Evolutionary conservation across 2,888 invertebrate genomes (phyloP).

Genomic region (Apamea epomidion): DNA sequence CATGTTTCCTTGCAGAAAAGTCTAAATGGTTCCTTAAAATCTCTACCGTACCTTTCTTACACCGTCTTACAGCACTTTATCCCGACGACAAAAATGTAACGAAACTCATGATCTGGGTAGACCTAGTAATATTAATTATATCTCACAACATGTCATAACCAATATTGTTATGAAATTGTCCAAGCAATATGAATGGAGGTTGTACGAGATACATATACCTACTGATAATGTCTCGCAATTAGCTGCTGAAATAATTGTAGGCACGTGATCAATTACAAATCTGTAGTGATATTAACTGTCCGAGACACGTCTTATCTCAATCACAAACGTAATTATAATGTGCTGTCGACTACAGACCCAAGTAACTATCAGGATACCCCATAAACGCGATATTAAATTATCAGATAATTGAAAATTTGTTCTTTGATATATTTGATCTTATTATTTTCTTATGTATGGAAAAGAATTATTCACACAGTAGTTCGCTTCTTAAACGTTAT

Average conservation of each 20-base stretch:
- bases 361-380: conserved; percentile 17
- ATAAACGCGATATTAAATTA: conserved; percentile 1
- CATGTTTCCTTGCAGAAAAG: conserved; percentile 10
- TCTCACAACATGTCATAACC: background rate
- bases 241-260: conserved; percentile 12
- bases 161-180: conserved; percentile 4
- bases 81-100: background rate
- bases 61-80: background rate
- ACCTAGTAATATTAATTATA: background rate
- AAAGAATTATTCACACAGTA: background rate
- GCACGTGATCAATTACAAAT: conserved; percentile 14
- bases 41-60: background rate
- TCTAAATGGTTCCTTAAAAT: conserved; percentile 5
- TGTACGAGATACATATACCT: background rate
- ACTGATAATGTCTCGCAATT: conserved; percentile 20
- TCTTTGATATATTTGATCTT: background rate
- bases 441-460: background rate
- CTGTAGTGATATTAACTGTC: conserved; percentile 11
- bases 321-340: conserved; percentile 21
- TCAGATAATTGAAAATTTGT: conserved; percentile 2
- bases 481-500: too few relatives aligned
- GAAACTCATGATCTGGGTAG: background rate
- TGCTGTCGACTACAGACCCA: background rate
- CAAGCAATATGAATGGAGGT: background rate
- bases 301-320: conserved; percentile 16